Evolutionary conservation across 1,140 invertebrate genomes (phyloP), one percentile per base, ranked within the genome.

Genomic region (Drosophila kikkawai): DNA sequence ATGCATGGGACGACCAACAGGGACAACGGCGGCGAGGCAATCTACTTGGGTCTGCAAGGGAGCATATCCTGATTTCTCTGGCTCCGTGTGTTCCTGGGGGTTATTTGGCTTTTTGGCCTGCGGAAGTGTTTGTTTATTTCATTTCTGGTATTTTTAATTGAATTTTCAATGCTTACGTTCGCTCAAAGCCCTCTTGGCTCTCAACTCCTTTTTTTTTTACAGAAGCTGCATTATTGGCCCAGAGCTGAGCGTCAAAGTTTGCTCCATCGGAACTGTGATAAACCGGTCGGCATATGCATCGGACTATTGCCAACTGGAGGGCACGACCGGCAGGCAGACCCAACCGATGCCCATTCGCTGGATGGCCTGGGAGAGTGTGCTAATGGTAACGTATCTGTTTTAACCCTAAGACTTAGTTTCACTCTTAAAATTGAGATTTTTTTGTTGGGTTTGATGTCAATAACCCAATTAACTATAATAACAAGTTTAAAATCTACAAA

Each of bases 171-270:
- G 59, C 50, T 44, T 57, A 57, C 76, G 67, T 71, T 74, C 78
- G 51, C 50, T 66, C 47, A 73, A 77, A 80, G 47, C 34, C 34
- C 34, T 9, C 51, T 51, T 29, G 19, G 34, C 22, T 76, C 56
- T 77, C 9, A 53, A 71, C 80, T 29, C 47, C 15, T 8, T 77
- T 4, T 15, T 75, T n/a, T 76, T 68, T 94, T 94, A 60, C 93
- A 97, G 97, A 82, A 98, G 98, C 94, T 98, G 97, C 93, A 94
- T 98, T 64, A 96, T 98, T 73, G 96, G 96, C 74, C 94, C 95
- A 79, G 95, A 95, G 77, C 96, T 96, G 80, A 94, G 94, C 36
- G 95, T 98, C 67, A 97, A 98, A 94, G 96, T 98, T 66, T 96
- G 96, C 45, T 97, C 97, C 92, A 95, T 97, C 82, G 96, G 96